phyloP scores from a whole-genome alignment of 2,113 vertebrate species.

The Aldabrachelys gigantea region DNA sequence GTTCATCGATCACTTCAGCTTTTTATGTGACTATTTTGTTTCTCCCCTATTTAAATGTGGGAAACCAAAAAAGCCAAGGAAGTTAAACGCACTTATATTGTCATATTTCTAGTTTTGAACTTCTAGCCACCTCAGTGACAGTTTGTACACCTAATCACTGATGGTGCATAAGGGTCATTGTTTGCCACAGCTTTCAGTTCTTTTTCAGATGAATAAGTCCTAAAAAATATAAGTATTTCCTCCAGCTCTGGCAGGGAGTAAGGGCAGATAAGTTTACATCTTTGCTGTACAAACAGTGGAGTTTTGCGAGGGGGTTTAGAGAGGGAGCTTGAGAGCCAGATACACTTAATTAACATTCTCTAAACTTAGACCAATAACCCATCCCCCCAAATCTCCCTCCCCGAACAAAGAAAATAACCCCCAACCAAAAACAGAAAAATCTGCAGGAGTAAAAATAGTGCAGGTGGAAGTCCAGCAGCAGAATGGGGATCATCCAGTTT shows the following conservation, averaged over 20 bases:
- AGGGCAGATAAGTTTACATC: background rate
- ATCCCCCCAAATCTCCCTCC: too few relatives aligned
- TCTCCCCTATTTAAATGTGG: background rate
- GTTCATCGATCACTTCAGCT: background rate
- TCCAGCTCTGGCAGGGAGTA: background rate
- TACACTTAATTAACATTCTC: background rate
- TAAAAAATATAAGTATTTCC: background rate
- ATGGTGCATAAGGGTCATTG: background rate
- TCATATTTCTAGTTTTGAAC: background rate
- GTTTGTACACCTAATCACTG: accelerated
- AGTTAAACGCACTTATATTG: background rate
- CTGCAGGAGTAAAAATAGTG: background rate
- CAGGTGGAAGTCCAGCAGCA: background rate
- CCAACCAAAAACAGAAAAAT: background rate
- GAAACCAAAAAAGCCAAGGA: background rate
- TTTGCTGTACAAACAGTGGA: background rate
- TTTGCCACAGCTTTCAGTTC: background rate
- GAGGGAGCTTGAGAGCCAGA: background rate
- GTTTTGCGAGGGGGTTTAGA: background rate
- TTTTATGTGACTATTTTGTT: background rate
- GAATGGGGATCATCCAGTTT: background rate
- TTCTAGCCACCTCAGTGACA: background rate
- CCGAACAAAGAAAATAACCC: too few relatives aligned
- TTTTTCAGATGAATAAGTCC: background rate
- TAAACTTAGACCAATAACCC: background rate